These are phyloP conservation scores for Ophion obscuratus DNA, from an alignment of 2,888 invertebrate species.

Conservation along the genomic window DNA sequence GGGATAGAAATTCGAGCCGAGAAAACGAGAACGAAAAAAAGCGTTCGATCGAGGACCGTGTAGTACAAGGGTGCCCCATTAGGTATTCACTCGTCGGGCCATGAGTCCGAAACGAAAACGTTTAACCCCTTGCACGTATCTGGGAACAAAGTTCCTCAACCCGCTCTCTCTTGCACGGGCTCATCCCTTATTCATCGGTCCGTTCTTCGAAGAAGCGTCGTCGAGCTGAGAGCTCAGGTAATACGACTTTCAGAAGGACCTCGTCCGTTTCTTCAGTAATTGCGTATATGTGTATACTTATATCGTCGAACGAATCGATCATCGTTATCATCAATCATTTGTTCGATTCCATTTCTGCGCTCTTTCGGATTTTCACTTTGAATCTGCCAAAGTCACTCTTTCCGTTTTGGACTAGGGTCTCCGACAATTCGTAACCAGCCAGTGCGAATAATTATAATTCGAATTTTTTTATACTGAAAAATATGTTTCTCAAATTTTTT, in stretches of 20 bases:
- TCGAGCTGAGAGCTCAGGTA: not conserved
- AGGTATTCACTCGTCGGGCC: slow-evolving; percentile 19
- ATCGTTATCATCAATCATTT: too few species aligned
- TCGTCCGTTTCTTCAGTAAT: not conserved
- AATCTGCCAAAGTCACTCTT: too few species aligned
- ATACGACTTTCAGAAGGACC: not conserved
- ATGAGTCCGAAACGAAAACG: slow-evolving; percentile 13
- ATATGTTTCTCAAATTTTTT: too few species aligned
- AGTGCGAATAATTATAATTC: too few species aligned
- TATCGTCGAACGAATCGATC: too few species aligned
- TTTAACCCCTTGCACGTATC: slow-evolving; percentile 18
- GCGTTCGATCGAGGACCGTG: not conserved
- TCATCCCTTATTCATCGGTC: slow-evolving; percentile 19
- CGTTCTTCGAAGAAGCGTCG: not conserved
- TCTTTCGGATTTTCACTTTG: too few species aligned
- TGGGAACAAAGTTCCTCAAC: slow-evolving; percentile 4
- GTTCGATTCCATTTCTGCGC: too few species aligned
- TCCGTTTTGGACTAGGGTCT: too few species aligned
- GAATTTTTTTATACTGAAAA: too few species aligned
- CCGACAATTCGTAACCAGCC: too few species aligned
- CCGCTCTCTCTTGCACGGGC: slow-evolving; percentile 11
- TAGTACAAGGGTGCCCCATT: not conserved
- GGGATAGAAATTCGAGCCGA: not conserved
- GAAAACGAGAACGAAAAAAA: slow-evolving; percentile 9
- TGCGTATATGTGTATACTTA: not conserved